Conservation (phyloP, 1,140 invertebrate species). For the Magallana gigas region DNA sequence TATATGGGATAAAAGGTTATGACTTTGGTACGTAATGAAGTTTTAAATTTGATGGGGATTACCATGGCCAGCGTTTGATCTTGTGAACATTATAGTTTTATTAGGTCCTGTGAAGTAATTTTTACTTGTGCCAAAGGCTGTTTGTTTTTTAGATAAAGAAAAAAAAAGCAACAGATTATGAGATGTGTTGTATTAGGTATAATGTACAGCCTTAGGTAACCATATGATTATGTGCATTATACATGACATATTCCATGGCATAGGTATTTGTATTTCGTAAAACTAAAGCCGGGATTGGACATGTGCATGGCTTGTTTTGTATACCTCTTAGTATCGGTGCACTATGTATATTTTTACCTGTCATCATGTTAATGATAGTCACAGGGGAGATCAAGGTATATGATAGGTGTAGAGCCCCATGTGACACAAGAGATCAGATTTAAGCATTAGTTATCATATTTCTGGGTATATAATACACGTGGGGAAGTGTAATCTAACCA, state of each 20-base stretch:
- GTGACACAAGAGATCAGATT: constrained; percentile 7
- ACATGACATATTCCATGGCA: not conserved
- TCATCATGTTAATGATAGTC: constrained; percentile 19
- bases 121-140: constrained; percentile 1
- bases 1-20: not conserved
- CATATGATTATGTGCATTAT: not conserved
- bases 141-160: constrained; percentile 32
- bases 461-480: constrained; percentile 9
- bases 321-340: not conserved
- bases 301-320: not conserved
- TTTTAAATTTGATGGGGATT: constrained; percentile 34
- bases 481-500: not conserved
- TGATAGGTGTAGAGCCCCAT: not conserved
- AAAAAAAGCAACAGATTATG: not conserved
- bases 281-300: not conserved
- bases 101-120: constrained; percentile 28
- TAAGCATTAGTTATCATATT: constrained; percentile 22
- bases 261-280: not conserved
- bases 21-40: constrained; percentile 30
- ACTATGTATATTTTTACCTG: constrained; percentile 11
- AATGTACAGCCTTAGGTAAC: constrained; percentile 7
- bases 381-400: not conserved
- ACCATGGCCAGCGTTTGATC: constrained; percentile 9
- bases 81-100: constrained; percentile 7
- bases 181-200: constrained; percentile 5